Percentiles rank a stretch among this genome's conserved stretches.
phyloP scores from a whole-genome alignment of 1,140 invertebrate genomes.

The Microplitis mediator region DNA sequence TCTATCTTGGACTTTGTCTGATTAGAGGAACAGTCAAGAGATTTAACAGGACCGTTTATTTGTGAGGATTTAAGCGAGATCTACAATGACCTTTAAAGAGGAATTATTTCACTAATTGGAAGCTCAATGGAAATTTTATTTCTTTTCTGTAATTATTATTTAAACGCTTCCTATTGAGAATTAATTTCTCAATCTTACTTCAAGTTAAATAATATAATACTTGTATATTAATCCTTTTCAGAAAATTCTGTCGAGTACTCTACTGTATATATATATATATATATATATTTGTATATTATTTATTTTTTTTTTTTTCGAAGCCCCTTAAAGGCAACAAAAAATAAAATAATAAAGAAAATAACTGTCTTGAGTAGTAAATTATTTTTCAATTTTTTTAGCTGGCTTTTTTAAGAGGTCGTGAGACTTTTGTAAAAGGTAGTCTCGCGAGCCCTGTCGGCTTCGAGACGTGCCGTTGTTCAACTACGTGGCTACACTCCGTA shows the following conservation, averaged over 20 bases:
- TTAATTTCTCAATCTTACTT: no score
- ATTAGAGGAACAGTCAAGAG: slow-evolving; percentile 2
- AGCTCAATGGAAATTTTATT: not conserved
- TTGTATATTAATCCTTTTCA: no score
- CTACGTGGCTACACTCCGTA: not conserved
- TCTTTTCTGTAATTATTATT: not conserved
- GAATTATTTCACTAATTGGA: not conserved
- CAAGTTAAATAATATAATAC: no score
- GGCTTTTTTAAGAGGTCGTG: slow-evolving; percentile 12
- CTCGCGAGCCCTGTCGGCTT: not conserved
- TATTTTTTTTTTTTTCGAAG: not conserved
- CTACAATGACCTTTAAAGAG: not conserved
- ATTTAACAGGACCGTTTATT: not conserved
- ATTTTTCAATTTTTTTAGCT: not conserved
- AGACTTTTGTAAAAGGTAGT: slow-evolving; percentile 4
- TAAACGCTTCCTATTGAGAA: no score
- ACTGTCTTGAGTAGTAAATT: slow-evolving; percentile 11
- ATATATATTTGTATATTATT: no score
- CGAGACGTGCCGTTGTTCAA: not conserved
- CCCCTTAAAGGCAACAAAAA: not conserved
- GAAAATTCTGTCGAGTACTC: no score
- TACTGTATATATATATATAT: not conserved
- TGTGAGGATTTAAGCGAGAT: not conserved
- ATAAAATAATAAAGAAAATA: slow-evolving; percentile 11
- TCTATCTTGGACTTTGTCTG: not conserved